Evolutionary conservation across 2,113 vertebrate genomes (phyloP), one percentile per base, ranked within the genome.

Genomic region (Prunella himalayana): DNA sequence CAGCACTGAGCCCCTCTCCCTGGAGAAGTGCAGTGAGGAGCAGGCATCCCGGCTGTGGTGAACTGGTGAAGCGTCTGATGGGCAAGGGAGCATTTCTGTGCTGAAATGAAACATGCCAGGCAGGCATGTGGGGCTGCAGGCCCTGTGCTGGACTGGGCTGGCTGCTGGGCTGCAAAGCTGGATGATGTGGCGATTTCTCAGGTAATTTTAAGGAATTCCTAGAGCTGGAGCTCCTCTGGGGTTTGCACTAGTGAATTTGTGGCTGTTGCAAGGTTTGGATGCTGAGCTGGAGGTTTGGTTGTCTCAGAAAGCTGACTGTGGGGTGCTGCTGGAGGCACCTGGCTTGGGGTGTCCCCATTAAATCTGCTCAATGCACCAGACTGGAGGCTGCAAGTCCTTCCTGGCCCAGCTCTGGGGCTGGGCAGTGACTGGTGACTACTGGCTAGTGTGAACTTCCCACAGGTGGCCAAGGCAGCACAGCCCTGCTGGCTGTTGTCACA

Each of bases 101-200:
- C 49, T 10, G 2, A 8, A 16, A 63, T n/a, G 53, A 28, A 71
- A 39, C 6, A 8, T 10, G 54, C 35, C 22, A 2, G 39, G 53
- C 1, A 7, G 27, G n/a, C 1, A 1, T 0, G 39, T 19, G 37
- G 45, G 19, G 39, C 72, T 51, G 49, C 9, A 31, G 45, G 4
- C 20, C 25, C 30, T 15, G 50, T 6, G 16, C 37, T 21, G 49
- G 49, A 13, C 71, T 45, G 51, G n/a, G 47, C 63, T 68, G 57
- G 81, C 28, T 19, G 50, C 65, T 45, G 71, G 10, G n/a, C 68
- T 69, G 27, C 3, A 3, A 19, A 37, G 24, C 44, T 64, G 30
- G 42, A 35, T 10, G 31, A n/a, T 42, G 33, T 6, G 13, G 17
- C 0, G 0, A 8, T 30, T 70, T 70, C 7, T 64, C 19, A 17